Conservation (phyloP, 2,113 vertebrate genomes). For the Tetraodon nigroviridis region DNA sequence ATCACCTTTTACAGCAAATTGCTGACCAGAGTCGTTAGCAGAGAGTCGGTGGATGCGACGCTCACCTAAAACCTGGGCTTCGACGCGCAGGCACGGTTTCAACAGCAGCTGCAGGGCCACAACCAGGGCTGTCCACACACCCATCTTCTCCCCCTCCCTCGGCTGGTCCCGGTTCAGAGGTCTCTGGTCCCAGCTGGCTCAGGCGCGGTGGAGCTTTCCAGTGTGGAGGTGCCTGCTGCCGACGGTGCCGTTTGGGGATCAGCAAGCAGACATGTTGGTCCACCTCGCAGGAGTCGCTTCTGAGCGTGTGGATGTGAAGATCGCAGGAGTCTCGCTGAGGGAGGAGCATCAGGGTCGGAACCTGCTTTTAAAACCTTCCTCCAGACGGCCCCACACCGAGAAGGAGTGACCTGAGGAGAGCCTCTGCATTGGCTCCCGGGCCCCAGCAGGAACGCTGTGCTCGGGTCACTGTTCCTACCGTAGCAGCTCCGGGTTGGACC, state of each 20-base stretch:
- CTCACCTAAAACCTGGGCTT: constrained; percentile 70
- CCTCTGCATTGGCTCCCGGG: constrained; percentile 44
- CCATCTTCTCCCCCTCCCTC: constrained; percentile 58
- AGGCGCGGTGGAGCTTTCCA: constrained; percentile 16
- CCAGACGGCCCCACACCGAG: constrained; percentile 62
- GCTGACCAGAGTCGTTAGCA: neutral
- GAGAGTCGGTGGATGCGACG: neutral
- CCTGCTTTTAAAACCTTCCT: constrained; percentile 62
- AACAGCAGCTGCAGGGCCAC: constrained; percentile 76
- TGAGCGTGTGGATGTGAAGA: constrained; percentile 26
- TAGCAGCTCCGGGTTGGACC: constrained; percentile 10
- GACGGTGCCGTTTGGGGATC: constrained; percentile 25
- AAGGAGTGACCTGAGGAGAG: constrained; percentile 63
- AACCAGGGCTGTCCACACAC: constrained; percentile 53
- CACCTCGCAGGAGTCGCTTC: constrained; percentile 28
- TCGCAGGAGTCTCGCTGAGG: constrained; percentile 43
- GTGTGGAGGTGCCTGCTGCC: constrained; percentile 19
- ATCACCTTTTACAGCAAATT: neutral
- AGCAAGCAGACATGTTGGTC: constrained; percentile 33
- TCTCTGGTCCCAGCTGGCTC: constrained; percentile 18
- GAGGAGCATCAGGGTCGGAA: constrained; percentile 60
- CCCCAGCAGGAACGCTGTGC: constrained; percentile 8
- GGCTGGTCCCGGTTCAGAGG: constrained; percentile 42
- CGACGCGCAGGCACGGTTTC: constrained; percentile 41
- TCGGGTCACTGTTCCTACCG: neutral